Conservation (phyloP, 2,113 vertebrate genomes). For the Athene cunicularia region DNA sequence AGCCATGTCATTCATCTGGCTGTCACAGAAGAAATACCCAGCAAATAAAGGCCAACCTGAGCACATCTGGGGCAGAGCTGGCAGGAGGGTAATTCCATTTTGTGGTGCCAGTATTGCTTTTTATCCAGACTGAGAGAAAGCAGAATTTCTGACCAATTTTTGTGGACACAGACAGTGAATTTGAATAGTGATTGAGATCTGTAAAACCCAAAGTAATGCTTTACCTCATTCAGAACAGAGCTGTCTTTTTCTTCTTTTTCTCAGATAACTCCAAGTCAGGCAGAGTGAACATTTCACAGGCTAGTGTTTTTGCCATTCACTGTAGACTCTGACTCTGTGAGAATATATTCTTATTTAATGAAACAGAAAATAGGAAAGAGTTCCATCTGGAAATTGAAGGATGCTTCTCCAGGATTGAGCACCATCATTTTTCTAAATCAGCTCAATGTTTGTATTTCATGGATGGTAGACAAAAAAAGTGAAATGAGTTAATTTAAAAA, state of each 20-base stretch:
- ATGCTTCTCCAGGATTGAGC: background rate
- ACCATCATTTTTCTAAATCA: background rate
- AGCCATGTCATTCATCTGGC: background rate
- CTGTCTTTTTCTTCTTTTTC: background rate
- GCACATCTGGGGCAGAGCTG: background rate
- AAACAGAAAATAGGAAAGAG: background rate
- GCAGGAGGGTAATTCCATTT: background rate
- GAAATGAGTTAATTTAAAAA: background rate
- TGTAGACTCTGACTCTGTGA: background rate
- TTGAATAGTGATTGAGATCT: background rate
- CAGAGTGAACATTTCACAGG: background rate
- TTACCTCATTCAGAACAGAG: background rate
- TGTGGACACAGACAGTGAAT: background rate
- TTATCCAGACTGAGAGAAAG: background rate
- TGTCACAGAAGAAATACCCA: background rate
- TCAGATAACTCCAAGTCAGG: background rate
- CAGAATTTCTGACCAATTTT: background rate
- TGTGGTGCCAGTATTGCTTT: rapidly evolving
- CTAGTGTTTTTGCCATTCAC: background rate
- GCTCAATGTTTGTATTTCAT: background rate
- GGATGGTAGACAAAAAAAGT: background rate
- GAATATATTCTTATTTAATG: background rate
- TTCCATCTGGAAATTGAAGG: background rate
- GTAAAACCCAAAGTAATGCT: background rate
- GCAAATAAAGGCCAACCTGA: background rate